phyloP scores from a whole-genome alignment of 1,140 invertebrate species.

The Ceratosolen fusciceps region DNA sequence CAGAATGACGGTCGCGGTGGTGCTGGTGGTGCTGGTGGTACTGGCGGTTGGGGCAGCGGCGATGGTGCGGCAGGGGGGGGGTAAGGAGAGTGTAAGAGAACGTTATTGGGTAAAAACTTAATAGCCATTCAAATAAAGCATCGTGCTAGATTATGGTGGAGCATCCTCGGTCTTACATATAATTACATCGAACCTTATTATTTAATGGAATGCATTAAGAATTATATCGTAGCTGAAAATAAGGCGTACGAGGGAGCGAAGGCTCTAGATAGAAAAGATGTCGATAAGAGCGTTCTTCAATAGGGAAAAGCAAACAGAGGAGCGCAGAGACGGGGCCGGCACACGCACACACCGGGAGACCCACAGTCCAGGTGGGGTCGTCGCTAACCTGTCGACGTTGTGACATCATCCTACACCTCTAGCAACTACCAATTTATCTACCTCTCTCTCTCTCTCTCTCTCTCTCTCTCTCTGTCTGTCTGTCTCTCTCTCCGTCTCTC shows the following conservation, averaged over 20 bases:
- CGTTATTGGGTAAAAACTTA: not conserved
- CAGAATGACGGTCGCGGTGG: no score
- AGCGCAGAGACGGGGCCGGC: no score
- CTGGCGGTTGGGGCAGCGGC: no score
- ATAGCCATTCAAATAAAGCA: conserved; percentile 11
- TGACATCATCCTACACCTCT: conserved; percentile 45
- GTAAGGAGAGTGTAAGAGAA: not conserved
- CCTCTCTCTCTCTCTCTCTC: not conserved
- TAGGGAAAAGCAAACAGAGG: conserved; percentile 37
- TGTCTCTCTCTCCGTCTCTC: not conserved
- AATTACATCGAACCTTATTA: conserved; percentile 26
- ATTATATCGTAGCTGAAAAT: conserved; percentile 31
- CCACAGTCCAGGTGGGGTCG: conserved; percentile 39
- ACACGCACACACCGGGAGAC: conserved; percentile 37
- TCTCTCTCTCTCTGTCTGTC: conserved; percentile 15
- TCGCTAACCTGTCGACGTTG: conserved; percentile 35
- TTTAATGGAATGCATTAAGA: conserved; percentile 39
- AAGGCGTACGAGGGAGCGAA: not conserved
- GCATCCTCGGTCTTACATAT: not conserved
- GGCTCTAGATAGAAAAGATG: conserved; percentile 16
- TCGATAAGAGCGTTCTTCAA: conserved; percentile 33
- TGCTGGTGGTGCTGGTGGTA: no score
- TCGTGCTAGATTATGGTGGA: not conserved
- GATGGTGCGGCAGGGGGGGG: no score
- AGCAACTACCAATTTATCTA: conserved; percentile 44